Conservation (phyloP, 2,113 vertebrate species). For the Xiphophorus hellerii region DNA sequence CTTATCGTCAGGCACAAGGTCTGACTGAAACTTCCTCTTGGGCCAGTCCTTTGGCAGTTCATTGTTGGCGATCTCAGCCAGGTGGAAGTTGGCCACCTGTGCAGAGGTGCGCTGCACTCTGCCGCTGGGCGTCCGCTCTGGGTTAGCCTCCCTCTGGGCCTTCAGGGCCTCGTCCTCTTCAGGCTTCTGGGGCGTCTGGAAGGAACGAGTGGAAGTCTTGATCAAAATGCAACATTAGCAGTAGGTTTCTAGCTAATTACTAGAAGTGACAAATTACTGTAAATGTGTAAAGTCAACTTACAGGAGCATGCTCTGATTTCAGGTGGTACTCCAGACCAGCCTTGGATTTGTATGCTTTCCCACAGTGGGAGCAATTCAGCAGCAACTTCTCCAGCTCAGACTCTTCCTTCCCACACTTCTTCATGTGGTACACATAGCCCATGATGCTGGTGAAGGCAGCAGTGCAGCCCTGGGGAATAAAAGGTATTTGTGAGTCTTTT, state of each 20-base stretch:
- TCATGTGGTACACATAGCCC: conserved; percentile 93
- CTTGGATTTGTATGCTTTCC: conserved; percentile 89
- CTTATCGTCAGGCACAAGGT: conserved; percentile 92
- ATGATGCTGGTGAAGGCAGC: conserved; percentile 94
- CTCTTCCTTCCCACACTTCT: conserved; percentile 92
- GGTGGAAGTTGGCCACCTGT: conserved; percentile 91
- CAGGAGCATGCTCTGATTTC: conserved; percentile 90
- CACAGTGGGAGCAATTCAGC: conserved; percentile 91
- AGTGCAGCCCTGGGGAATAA: conserved; percentile 83
- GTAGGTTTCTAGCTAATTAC: not conserved
- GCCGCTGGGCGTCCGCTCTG: conserved; percentile 78
- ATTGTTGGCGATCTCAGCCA: conserved; percentile 91
- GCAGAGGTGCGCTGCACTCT: conserved; percentile 89
- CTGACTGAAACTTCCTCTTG: conserved; percentile 92
- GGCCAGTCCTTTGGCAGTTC: conserved; percentile 94
- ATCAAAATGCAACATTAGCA: not conserved
- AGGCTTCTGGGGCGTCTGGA: conserved; percentile 57
- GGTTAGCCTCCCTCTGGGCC: conserved; percentile 76
- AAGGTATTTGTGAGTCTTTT: not conserved
- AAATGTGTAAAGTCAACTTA: conserved; percentile 74
- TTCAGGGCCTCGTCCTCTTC: conserved; percentile 76
- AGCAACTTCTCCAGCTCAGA: conserved; percentile 91
- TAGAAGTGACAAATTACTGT: not conserved
- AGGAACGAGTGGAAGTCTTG: not conserved
- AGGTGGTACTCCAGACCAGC: conserved; percentile 93